Conservation (phyloP, 2,113 vertebrate species). For the Rhombomys opimus region DNA sequence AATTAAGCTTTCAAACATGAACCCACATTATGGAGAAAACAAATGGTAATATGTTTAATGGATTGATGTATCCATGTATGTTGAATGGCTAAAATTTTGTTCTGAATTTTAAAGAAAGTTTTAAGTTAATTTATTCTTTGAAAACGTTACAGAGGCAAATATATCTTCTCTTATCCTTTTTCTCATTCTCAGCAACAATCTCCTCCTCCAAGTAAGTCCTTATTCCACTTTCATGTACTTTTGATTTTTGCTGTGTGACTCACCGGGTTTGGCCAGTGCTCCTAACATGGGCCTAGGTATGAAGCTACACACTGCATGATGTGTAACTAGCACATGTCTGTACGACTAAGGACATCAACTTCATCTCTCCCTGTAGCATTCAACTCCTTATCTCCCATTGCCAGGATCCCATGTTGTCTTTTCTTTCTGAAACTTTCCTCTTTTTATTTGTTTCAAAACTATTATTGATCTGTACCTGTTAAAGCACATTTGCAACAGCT, state of each 20-base stretch:
- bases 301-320: background rate
- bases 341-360: too few relatives aligned
- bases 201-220: background rate
- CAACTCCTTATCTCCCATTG: background rate
- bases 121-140: background rate
- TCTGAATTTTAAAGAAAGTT: background rate
- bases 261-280: background rate
- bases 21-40: constrained; percentile 46
- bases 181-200: too few relatives aligned
- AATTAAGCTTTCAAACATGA: constrained; percentile 69
- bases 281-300: too few relatives aligned
- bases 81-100: background rate
- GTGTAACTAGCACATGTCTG: background rate
- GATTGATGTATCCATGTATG: constrained; percentile 8
- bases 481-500: background rate
- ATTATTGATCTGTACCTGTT: background rate
- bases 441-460: background rate
- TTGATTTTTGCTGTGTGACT: background rate
- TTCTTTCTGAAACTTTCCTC: background rate
- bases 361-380: background rate
- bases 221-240: too few relatives aligned
- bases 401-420: background rate
- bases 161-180: background rate
- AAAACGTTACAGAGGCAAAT: too few relatives aligned
- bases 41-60: constrained; percentile 60